phyloP scores from a whole-genome alignment of 37 sponge, comb jelly and placozoan species.

The Agelas oroides region DNA sequence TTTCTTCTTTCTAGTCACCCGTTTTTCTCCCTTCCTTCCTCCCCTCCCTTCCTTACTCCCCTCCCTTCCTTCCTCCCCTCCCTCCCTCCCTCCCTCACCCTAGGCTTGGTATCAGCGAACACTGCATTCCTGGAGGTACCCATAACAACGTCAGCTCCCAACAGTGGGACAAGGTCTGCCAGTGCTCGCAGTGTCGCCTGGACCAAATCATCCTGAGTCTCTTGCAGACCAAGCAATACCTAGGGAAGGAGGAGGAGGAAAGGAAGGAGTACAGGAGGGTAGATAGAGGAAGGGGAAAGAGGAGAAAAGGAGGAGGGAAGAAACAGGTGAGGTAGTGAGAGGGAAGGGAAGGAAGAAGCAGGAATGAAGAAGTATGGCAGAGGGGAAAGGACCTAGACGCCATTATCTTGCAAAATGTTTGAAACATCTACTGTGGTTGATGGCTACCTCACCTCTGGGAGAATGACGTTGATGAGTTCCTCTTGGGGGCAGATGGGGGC shows the following conservation, averaged over 20 bases:
- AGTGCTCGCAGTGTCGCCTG: conserved; percentile 72
- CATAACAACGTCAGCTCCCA: conserved; percentile 72
- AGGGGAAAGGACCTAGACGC: too few relatives aligned
- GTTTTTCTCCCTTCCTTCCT: neutral
- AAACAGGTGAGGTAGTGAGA: too few relatives aligned
- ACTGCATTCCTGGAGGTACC: conserved; percentile 54
- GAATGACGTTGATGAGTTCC: conserved; percentile 28
- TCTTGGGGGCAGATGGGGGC: conserved; percentile 35
- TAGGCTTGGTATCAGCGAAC: conserved; percentile 60
- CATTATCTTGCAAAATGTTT: too few relatives aligned
- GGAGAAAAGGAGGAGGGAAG: too few relatives aligned
- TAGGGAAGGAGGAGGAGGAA: neutral
- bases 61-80: neutral
- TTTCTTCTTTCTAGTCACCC: neutral
- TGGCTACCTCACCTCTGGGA: conserved; percentile 51
- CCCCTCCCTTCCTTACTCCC: neutral
- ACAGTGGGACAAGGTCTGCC: conserved; percentile 59
- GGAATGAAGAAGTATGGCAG: too few relatives aligned
- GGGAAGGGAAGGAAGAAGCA: too few relatives aligned
- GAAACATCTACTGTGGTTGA: too few relatives aligned
- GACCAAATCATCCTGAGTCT: conserved; percentile 56
- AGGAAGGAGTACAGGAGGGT: neutral
- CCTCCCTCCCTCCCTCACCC: neutral
- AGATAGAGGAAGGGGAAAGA: too few relatives aligned
- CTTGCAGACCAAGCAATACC: conserved; percentile 72